Percentiles rank a stretch among this genome's conserved stretches.
Conservation (phyloP, 2,113 vertebrate genomes). For the Herpailurus yagouaroundi region DNA sequence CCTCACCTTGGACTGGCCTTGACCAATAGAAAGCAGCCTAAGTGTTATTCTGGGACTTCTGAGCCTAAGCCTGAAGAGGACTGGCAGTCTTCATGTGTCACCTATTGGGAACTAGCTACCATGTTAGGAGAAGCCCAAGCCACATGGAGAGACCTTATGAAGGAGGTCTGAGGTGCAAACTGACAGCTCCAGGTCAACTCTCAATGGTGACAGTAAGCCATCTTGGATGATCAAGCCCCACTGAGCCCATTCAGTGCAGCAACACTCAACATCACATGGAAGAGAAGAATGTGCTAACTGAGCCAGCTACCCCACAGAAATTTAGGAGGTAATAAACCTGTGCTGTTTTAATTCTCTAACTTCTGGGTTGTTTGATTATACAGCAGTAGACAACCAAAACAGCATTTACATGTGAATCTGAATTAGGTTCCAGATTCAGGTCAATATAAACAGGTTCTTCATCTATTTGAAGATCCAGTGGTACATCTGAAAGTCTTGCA, state of each 20-base stretch:
- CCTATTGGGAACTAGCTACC: neutral
- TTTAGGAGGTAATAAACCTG: neutral
- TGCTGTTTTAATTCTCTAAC: neutral
- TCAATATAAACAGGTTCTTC: neutral
- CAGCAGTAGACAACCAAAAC: neutral
- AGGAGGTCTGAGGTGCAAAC: neutral
- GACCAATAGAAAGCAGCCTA: neutral
- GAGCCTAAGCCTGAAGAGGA: neutral
- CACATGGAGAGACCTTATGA: neutral
- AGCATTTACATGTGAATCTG: slow-evolving; percentile 6
- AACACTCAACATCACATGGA: neutral
- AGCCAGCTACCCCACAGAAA: neutral
- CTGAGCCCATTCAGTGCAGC: neutral
- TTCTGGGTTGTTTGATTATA: neutral
- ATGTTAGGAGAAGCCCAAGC: neutral
- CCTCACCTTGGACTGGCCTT: neutral
- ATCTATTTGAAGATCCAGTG: neutral
- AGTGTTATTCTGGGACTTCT: neutral
- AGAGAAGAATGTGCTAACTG: neutral
- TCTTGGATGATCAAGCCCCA: neutral
- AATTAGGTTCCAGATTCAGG: neutral
- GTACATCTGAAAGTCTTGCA: neutral
- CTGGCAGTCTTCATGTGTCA: neutral
- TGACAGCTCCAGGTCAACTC: neutral
- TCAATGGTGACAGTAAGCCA: neutral